Evolutionary conservation across 2,113 vertebrate genomes (phyloP), one percentile per base, ranked within the genome.

Genomic region (Boleophthalmus pectinirostris): DNA sequence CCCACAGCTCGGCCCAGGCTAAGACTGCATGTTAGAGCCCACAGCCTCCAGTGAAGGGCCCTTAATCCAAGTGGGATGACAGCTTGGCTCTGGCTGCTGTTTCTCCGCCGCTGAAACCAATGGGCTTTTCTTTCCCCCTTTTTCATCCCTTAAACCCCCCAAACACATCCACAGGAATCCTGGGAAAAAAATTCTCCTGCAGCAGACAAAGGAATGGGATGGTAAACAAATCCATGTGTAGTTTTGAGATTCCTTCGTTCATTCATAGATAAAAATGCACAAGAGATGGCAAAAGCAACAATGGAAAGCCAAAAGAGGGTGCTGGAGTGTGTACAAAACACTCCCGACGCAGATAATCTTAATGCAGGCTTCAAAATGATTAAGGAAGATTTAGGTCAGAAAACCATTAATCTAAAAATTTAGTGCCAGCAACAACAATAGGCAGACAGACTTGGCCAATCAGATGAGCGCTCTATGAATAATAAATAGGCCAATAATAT

Each of bases 331-430:
- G 73, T 77, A 79, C 79, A 90, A 88, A 91, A 81, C 80, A 90
- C 93, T 92, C 88, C 91, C 81, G 78, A 63, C 67, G 45, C 80
- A 71, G 74, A 84, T 93, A 89, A 94, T 93, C 90, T 91, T 87
- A 80, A 56, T 80, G 77, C 72, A n/a, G 74, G 88, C 88, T 87
- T 89, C 82, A 51, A 72, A 90, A 90, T 89, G 85, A 88, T 91
- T 91, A 89, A 78, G 75, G 54, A 82, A 89, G 90, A 93, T 94
- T 93, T 84, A 92, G 93, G 93, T 94, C 92, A 94, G 81, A 90
- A 93, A 91, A 84, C 83, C 92, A 93, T 92, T 90, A 88, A 90
- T 90, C 90, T 86, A 85, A 87, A 84, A 82, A 89, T 89, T 76
- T 82, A 57, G 69, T 78, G 80, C 53, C 18, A 11, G 74, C 67